Percentiles rank a stretch among this genome's conserved stretches.
These are phyloP conservation scores for Condylura cristata DNA, from an alignment of 2,113 vertebrate genomes.

Conservation along the genomic window DNA sequence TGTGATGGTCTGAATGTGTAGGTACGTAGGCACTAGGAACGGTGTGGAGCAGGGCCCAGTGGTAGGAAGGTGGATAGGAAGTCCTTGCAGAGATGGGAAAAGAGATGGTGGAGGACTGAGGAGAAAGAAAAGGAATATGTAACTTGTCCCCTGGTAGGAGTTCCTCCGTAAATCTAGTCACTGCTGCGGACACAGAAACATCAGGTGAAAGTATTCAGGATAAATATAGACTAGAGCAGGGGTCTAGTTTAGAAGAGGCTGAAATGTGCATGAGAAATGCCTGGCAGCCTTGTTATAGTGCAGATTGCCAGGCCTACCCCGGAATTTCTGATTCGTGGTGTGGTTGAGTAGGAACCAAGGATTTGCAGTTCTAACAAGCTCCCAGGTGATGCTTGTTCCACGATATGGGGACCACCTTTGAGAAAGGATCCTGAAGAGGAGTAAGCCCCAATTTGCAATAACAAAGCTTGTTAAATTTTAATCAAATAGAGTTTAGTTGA, in stretches of 20 bases:
- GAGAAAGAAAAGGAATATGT: background rate
- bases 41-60: background rate
- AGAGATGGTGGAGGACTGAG: background rate
- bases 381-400: background rate
- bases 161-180: background rate
- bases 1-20: background rate
- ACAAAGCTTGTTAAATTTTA: no score
- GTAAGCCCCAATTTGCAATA: background rate
- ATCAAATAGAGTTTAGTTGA: no score
- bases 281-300: background rate
- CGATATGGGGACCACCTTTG: background rate
- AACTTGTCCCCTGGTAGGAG: background rate
- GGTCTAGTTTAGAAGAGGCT: background rate
- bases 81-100: background rate
- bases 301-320: background rate
- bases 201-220: background rate
- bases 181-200: background rate
- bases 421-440: background rate
- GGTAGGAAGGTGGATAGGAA: background rate
- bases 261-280: background rate
- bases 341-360: background rate
- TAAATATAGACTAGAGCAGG: background rate
- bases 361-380: slow-evolving; percentile 23
- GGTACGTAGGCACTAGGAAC: background rate
- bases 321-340: background rate